Base-by-base conservation (phyloP, 2,888 invertebrate species). In the Craniophora ligustri region DNA sequence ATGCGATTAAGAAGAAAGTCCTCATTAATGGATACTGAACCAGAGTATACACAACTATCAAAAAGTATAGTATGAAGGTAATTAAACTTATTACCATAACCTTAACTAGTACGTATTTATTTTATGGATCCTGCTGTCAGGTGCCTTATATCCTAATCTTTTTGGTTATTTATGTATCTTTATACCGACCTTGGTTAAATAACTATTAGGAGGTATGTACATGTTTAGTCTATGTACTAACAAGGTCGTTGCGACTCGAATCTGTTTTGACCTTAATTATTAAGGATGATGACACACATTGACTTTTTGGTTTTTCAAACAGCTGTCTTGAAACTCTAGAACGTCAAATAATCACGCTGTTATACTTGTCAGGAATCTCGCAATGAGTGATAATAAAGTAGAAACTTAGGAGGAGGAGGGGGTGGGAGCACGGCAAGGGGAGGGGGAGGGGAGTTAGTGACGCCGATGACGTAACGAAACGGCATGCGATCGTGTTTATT, bases 391-490 rank as follows among this genome's bases (percentile, higher is more conserved):
- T 86, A 84, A 87, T 88, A 86, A 82, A 81, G 78, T 75, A n/a
- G n/a, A n/a, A n/a, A 68, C 76, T 72, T 67, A 64, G 65, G 49
- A 72, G 69, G 66, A 68, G 69, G 63, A 56, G 48, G 42, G 70
- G 49, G 36, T 30, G 46, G 53, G 49, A 42, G 34, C 5, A 30
- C 45, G 60, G 61, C 45, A 50, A 61, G 64, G 62, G 58, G 51
- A 46, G 64, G 66, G 60, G 70, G 61, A 62, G 66, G 70, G 57
- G 57, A n/a, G n/a, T 58, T 63, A 72, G 81, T 79, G 83, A 82
- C 83, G 84, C 79, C 76, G 75, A 84, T 89, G 89, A 90, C 86
- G 90, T 89, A 88, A 90, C 82, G 81, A 82, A 86, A 85, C 82
- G 88, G 86, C 85, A 88, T 88, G 87, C 85, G 82, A 84, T 84